Conservation (phyloP, 2,113 vertebrate genomes). For the Campylomormyrus numenius region DNA sequence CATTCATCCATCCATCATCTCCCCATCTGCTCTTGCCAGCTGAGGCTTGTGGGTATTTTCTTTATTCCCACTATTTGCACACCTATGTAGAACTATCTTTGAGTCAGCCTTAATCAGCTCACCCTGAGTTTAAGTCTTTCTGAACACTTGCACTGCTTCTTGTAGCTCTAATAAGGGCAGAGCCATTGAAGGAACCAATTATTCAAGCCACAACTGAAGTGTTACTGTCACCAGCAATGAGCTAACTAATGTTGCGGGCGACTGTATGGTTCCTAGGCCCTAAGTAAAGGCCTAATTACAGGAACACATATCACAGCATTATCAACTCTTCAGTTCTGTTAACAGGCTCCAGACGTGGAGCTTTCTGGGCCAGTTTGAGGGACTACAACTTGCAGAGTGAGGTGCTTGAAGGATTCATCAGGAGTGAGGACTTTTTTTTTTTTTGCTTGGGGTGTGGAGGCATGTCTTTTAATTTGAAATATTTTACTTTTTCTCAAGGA, state of each 20-base stretch:
- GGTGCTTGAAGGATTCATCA: neutral
- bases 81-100: neutral
- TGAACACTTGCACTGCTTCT: neutral
- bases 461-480: slow-evolving; percentile 6
- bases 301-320: neutral
- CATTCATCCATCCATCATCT: neutral
- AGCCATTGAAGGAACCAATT: slow-evolving; percentile 12
- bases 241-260: slow-evolving; percentile 14
- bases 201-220: neutral
- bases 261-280: neutral
- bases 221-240: slow-evolving; percentile 10
- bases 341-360: neutral
- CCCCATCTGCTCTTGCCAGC: neutral
- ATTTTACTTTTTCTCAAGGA: neutral
- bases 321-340: neutral
- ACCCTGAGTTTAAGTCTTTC: slow-evolving; percentile 9
- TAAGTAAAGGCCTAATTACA: slow-evolving; percentile 9
- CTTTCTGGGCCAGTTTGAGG: neutral
- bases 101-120: slow-evolving; percentile 1
- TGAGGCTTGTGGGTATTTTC: neutral
- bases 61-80: neutral
- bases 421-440: neutral
- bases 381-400: neutral
- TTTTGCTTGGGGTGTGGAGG: neutral
- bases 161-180: slow-evolving; percentile 2